These are phyloP conservation scores for Mantis religiosa DNA, from an alignment of 2,888 invertebrate genomes.

Conservation along the genomic window DNA sequence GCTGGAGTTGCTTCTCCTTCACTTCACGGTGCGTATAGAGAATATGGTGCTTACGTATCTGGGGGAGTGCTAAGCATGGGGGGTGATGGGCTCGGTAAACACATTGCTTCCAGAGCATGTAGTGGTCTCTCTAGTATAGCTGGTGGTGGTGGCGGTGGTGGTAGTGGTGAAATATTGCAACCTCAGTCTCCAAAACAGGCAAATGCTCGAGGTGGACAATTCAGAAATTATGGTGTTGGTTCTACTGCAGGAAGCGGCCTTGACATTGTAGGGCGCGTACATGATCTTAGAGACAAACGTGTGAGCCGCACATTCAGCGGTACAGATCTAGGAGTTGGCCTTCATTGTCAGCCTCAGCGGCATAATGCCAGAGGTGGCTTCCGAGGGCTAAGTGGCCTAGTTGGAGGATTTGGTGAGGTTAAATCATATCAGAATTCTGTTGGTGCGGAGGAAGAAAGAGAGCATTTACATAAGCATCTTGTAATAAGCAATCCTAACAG, in stretches of 20 bases:
- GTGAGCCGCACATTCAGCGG: not conserved
- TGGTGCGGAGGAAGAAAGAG: not conserved
- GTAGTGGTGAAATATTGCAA: not conserved
- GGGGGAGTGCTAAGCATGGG: constrained; percentile 22
- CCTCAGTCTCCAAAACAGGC: not conserved
- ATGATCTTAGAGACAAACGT: not conserved
- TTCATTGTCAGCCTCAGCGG: not conserved
- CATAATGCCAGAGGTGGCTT: not conserved
- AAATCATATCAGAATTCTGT: constrained; percentile 5
- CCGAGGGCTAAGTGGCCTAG: not conserved
- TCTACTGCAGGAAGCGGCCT: not conserved
- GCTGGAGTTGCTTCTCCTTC: not conserved
- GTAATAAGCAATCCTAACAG: constrained; percentile 20
- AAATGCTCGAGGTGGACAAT: not conserved
- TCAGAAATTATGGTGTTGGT: constrained; percentile 1
- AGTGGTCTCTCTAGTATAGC: not conserved
- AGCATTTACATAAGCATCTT: constrained; percentile 19
- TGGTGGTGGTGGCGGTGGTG: not conserved
- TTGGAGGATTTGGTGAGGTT: not conserved
- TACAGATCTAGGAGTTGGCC: not conserved
- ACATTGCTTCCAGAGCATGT: constrained; percentile 14
- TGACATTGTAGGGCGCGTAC: not conserved
- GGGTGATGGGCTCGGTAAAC: constrained; percentile 22
- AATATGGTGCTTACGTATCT: not conserved
- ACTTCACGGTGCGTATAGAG: constrained; percentile 26